Conservation (phyloP, 2,888 invertebrate genomes). For the Dryococelus australis region DNA sequence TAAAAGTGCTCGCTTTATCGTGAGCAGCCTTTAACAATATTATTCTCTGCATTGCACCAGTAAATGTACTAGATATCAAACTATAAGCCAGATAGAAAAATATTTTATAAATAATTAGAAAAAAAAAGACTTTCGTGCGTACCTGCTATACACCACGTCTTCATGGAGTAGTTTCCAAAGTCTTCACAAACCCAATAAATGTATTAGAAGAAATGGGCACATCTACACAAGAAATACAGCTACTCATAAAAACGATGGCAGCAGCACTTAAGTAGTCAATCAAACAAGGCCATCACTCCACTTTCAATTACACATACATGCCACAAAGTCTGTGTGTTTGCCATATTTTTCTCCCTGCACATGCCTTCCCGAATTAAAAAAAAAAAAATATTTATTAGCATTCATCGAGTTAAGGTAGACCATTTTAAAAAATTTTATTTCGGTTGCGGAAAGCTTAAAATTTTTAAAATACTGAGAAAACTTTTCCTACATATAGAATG, state of each 20-base stretch:
- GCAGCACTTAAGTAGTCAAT: not conserved
- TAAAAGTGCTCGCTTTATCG: too few species aligned
- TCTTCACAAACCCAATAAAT: constrained; percentile 5
- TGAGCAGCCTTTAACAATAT: too few species aligned
- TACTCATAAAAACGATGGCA: not conserved
- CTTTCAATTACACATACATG: not conserved
- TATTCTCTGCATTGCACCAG: too few species aligned
- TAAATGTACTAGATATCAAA: too few species aligned
- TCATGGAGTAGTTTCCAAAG: constrained; percentile 9
- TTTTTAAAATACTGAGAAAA: too few species aligned
- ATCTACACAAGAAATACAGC: constrained; percentile 3
- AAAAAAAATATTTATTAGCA: not conserved
- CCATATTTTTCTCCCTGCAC: not conserved
- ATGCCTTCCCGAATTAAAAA: not conserved
- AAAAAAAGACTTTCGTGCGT: not conserved
- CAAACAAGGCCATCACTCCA: not conserved
- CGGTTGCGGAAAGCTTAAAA: too few species aligned
- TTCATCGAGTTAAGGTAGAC: not conserved
- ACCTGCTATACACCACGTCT: not conserved
- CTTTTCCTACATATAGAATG: not conserved
- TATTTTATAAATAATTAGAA: not conserved
- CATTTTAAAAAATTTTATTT: too few species aligned
- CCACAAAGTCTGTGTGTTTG: not conserved
- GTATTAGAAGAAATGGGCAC: not conserved
- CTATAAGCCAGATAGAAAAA: not conserved